Conservation (phyloP, 2,888 invertebrate genomes). For the Drosophila rellima region DNA sequence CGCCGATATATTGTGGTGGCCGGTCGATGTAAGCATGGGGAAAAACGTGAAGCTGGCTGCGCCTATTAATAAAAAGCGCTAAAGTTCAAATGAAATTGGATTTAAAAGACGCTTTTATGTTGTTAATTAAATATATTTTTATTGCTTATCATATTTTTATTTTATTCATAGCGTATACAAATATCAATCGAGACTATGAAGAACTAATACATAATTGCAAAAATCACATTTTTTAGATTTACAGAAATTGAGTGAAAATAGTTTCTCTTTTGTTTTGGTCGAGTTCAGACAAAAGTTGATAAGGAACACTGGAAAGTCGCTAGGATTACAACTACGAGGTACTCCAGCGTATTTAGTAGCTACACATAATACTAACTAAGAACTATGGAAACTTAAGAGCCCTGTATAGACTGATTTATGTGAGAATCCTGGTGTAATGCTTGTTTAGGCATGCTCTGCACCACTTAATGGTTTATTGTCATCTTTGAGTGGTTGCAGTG, state of each 20-base stretch:
- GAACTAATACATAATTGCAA: conserved; percentile 43
- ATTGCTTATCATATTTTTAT: conserved; percentile 22
- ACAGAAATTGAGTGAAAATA: conserved; percentile 33
- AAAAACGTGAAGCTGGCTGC: conserved; percentile 17
- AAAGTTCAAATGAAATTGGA: background rate
- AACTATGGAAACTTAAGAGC: conserved; percentile 43
- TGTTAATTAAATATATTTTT: conserved; percentile 9
- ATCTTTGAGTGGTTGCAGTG: conserved; percentile 46
- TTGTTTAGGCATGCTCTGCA: conserved; percentile 35
- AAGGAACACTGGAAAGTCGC: conserved; percentile 46
- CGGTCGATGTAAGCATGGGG: background rate
- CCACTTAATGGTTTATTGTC: conserved; percentile 19
- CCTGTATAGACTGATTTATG: conserved; percentile 46
- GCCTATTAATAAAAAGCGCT: fast-evolving
- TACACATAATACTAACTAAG: conserved; percentile 44
- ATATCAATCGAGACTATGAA: conserved; percentile 29
- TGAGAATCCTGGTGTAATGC: background rate
- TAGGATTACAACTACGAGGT: conserved; percentile 30
- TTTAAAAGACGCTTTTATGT: background rate
- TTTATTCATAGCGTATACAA: conserved; percentile 21
- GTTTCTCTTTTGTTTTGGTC: conserved; percentile 27
- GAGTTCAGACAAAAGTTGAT: conserved; percentile 14
- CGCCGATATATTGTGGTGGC: conserved; percentile 19
- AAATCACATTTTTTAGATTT: conserved; percentile 46
- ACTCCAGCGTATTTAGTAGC: conserved; percentile 21